Evolutionary conservation across 2,797 vertebrate genomes (phyloP), one percentile per base, ranked within the genome.

Genomic region (Chelmon rostratus): DNA sequence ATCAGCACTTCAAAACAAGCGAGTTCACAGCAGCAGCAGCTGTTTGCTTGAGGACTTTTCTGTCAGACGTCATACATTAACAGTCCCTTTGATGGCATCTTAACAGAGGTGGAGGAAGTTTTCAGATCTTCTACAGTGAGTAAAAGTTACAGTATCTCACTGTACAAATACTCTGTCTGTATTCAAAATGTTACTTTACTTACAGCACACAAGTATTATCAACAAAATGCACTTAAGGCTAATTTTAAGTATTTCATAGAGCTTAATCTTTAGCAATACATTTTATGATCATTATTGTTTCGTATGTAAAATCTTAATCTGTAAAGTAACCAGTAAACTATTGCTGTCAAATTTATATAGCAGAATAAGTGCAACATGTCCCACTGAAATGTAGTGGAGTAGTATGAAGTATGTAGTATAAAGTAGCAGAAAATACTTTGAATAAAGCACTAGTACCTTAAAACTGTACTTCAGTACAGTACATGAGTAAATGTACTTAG

Each of bases 11-110:
- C 7, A 42, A 57, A 64, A 58, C 8, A 19, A 46, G 13, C 3
- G 2, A 68, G 21, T 47, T 63, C 44, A 50, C 2, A 15, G 44
- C n/a, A n/a, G n/a, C 12, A 54, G 8, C 71, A 38, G 40, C 19
- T 3, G 44, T 61, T 61, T 54, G 64, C 64, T 58, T 31, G 21
- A 72, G 37, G 76, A 46, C 25, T 46, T 16, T 59, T 69, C 44
- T 42, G 2, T 61, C 79, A 18, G 18, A 42, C 7, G 6, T 21
- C 8, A 47, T 10, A 47, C 33, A 47, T 57, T 21, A 64, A 71
- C 16, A 10, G 9, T 23, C 46, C 16, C 23, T 61, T 4, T 18
- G n/a, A 28, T 21, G 37, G 16, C 0, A n/a, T 46, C 38, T 57
- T 47, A 44, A 10, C 25, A 3, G 18, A 57, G 44, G 33, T 50